A percentile compares a stretch with the other conserved stretches of the same genome.
These are phyloP conservation scores for Cantharis rufa DNA, from an alignment of 2,888 invertebrate species.

Conservation along the genomic window DNA sequence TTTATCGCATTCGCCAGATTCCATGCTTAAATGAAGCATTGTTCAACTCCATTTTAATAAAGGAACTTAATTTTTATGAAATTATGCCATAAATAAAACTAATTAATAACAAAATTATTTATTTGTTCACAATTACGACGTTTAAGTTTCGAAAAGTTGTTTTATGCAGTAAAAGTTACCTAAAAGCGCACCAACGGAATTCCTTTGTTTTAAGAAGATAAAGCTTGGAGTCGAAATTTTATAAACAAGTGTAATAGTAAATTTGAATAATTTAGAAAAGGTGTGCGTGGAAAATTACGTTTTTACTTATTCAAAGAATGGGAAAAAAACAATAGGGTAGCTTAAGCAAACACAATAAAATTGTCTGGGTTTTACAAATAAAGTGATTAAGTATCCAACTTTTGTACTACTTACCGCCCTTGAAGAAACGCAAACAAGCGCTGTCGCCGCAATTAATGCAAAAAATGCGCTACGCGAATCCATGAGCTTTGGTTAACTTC, in stretches of 20 bases:
- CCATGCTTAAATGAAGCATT: not conserved
- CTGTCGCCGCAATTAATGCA: conserved; percentile 31
- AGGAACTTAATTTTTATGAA: not conserved
- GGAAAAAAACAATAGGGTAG: conserved; percentile 7
- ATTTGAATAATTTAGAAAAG: conserved; percentile 34
- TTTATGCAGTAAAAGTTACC: not conserved
- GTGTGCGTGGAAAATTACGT: conserved; percentile 31
- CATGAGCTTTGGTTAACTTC: conserved; percentile 20
- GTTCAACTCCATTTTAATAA: not conserved
- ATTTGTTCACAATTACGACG: not conserved
- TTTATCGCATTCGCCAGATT: not conserved
- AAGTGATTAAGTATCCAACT: conserved; percentile 15
- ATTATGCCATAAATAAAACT: not conserved
- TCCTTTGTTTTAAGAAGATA: not conserved
- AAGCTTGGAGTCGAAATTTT: not conserved
- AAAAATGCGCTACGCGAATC: conserved; percentile 22
- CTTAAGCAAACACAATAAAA: conserved; percentile 5
- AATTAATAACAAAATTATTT: not conserved
- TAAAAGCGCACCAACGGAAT: not conserved
- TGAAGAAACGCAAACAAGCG: conserved; percentile 34
- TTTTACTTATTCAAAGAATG: conserved; percentile 22
- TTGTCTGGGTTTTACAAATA: conserved; percentile 11
- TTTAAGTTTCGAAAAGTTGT: not conserved
- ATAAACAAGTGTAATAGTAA: conserved; percentile 19
- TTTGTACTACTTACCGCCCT: conserved; percentile 36